Percentiles rank a stretch among this genome's conserved stretches.
Evolutionary conservation across 2,888 invertebrate species (phyloP).

Genomic region (Gnatocerus cornutus): DNA sequence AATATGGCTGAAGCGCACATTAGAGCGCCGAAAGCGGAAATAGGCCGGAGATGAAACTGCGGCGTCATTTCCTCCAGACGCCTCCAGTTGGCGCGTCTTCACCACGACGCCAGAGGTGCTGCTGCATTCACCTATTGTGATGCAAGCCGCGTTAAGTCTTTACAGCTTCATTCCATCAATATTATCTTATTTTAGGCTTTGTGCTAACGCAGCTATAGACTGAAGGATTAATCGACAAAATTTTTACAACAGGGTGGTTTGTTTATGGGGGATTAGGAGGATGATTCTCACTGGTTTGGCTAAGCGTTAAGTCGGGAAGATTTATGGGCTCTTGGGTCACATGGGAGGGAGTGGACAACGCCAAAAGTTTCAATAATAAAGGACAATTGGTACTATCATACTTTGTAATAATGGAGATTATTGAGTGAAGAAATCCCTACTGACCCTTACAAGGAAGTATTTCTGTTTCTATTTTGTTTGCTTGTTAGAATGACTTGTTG

Average conservation of each 20-base stretch:
- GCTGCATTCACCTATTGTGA: slow-evolving; percentile 51
- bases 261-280: slow-evolving; percentile 25
- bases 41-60: slow-evolving; percentile 73
- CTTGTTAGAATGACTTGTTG: too few species aligned
- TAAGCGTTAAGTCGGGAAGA: slow-evolving; percentile 23
- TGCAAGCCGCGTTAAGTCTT: slow-evolving; percentile 50
- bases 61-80: slow-evolving; percentile 72
- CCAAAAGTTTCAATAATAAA: slow-evolving; percentile 9
- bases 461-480: not conserved
- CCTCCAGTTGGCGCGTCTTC: slow-evolving; percentile 60
- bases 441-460: not conserved
- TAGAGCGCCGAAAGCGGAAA: slow-evolving; percentile 70
- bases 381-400: not conserved
- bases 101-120: slow-evolving; percentile 52
- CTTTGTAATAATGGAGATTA: not conserved
- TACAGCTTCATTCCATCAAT: slow-evolving; percentile 45
- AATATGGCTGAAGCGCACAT: slow-evolving; percentile 67
- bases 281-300: slow-evolving; percentile 17
- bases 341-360: slow-evolving; percentile 11
- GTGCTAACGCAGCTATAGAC: slow-evolving; percentile 23
- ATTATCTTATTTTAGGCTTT: slow-evolving; percentile 40
- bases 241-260: slow-evolving; percentile 24
- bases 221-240: slow-evolving; percentile 23
- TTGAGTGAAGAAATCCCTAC: not conserved
- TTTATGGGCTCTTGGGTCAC: slow-evolving; percentile 26